These are phyloP conservation scores for Camponotus fellah DNA, from an alignment of 2,888 invertebrate species.

Conservation along the genomic window DNA sequence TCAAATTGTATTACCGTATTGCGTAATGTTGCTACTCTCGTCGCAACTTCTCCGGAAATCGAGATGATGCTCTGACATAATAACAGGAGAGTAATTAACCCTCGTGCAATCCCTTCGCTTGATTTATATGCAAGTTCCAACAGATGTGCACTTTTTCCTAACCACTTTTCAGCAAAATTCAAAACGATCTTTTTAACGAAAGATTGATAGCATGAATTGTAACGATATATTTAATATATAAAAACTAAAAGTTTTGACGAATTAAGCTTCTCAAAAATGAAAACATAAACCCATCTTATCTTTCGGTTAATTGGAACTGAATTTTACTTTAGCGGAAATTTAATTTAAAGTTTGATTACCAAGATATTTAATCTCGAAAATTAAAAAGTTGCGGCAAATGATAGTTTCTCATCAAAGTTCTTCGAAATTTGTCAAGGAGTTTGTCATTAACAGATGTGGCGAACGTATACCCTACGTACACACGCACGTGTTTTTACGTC, in stretches of 20 bases:
- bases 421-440: slow-evolving; percentile 38
- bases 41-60: slow-evolving; percentile 28
- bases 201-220: neutral
- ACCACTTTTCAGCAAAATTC: neutral
- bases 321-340: slow-evolving; percentile 39
- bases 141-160: neutral
- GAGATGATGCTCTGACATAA: slow-evolving; percentile 19
- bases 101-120: neutral
- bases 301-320: slow-evolving; percentile 40
- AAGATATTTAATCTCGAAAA: slow-evolving; percentile 44
- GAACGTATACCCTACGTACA: neutral
- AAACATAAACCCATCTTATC: slow-evolving; percentile 28
- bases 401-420: slow-evolving; percentile 36
- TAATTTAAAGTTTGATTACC: slow-evolving; percentile 50
- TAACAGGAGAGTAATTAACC: slow-evolving; percentile 40
- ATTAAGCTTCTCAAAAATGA: slow-evolving; percentile 16
- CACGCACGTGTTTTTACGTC: slow-evolving; percentile 27
- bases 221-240: neutral
- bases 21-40: slow-evolving; percentile 40
- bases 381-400: slow-evolving; percentile 40
- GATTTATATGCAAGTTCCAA: slow-evolving; percentile 28
- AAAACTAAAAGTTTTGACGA: slow-evolving; percentile 25
- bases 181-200: neutral
- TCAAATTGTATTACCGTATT: slow-evolving; percentile 51
- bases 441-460: neutral